These are phyloP conservation scores for Platorchestia sp. DNA, from an alignment of 1,140 invertebrate genomes.

Conservation along the genomic window DNA sequence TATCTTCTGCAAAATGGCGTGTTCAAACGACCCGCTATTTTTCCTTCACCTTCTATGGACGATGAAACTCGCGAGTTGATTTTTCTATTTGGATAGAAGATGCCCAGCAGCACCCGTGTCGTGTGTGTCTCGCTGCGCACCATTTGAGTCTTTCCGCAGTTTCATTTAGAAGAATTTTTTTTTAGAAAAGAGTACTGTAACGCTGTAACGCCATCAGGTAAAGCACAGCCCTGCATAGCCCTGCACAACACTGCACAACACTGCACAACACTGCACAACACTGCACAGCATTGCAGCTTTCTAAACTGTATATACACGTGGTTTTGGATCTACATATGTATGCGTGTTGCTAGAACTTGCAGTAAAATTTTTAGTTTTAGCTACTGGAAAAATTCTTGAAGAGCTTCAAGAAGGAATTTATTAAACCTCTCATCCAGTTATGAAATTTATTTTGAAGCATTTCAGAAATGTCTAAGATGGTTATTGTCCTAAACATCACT, in stretches of 20 bases:
- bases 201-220: too few relatives aligned
- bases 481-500: background rate
- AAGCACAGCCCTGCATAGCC: too few relatives aligned
- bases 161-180: too few relatives aligned
- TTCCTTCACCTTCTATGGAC: slow-evolving; percentile 10
- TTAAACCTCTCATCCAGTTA: background rate
- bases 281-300: too few relatives aligned
- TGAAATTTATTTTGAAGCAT: background rate
- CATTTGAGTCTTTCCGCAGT: too few relatives aligned
- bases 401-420: background rate
- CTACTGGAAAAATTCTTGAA: background rate
- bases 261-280: too few relatives aligned
- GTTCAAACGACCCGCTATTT: slow-evolving; percentile 29
- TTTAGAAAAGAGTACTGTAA: too few relatives aligned
- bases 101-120: background rate
- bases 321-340: background rate
- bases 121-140: background rate
- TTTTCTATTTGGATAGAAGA: background rate
- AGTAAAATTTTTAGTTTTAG: background rate
- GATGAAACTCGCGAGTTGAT: background rate
- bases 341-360: background rate
- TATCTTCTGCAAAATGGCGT: slow-evolving; percentile 21
- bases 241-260: too few relatives aligned
- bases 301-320: too few relatives aligned
- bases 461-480: background rate